Evolutionary conservation across 2,888 invertebrate species (phyloP), one percentile per base, ranked within the genome.

Genomic region (Orthosia cruda): DNA sequence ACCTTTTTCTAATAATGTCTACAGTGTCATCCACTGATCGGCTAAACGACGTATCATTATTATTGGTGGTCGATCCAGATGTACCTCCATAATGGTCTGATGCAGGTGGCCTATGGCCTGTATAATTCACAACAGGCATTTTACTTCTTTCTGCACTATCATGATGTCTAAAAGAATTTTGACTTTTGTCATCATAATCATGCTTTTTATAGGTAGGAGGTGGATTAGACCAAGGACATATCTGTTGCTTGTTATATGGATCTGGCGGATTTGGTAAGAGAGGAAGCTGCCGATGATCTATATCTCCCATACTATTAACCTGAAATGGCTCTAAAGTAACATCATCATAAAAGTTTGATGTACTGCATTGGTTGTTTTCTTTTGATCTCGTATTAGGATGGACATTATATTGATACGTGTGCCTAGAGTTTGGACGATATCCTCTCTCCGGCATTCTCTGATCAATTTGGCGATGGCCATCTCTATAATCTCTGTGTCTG

Each of bases 11-110:
- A 7, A 96, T 90, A 76, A 96, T 95, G 86, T 96, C 94, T 57
- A 96, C 96, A 59, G 96, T 96, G 76, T 96, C 96, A 89, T 95
- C 95, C 40, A 96, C 93, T 57, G 96, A 96, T 20, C 94, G 89
- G 73, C 93, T 96, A 82, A 95, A 96, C 40, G 91, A 87, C 61
- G 93, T 92, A 78, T 95, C 91, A 32, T 96, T 95, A 72, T 93
- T 95, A 75, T 94, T 95, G 66, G 90, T 90, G 3, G 89, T 88
- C 23, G 94, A 88, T 12, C 91, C 91, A 62, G 94, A 89, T 71
- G 92, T 94, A 3, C 92, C 90, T 26, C 92, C 94, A 87, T 96
- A 96, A 81, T 96, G 95, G 81, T 96, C 96, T 58, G 96, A 96
- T n/a, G 96, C 89, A 32, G 96, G 96, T 52, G 96, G 96, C 74